Conservation (phyloP, 2,797 vertebrate genomes). For the Borostomias antarcticus region DNA sequence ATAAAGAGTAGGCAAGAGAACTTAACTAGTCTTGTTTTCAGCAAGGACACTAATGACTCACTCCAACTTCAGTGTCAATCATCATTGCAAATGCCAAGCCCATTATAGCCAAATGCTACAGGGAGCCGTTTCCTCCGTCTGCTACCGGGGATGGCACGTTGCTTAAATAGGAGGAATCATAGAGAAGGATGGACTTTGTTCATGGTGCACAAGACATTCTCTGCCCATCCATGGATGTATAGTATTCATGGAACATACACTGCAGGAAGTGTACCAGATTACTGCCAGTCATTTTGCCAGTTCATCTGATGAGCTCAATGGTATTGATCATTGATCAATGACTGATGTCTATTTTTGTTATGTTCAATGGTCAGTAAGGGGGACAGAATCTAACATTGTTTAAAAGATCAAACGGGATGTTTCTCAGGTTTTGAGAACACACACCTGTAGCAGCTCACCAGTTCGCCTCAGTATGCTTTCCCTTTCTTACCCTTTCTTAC, state of each 20-base stretch:
- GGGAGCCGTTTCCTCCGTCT: slow-evolving; percentile 73
- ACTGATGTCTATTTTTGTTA: no score
- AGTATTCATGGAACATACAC: no score
- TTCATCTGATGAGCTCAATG: no score
- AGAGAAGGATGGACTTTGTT: slow-evolving; percentile 31
- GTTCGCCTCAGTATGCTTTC: neutral
- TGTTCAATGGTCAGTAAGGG: neutral
- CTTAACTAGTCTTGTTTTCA: neutral
- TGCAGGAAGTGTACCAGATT: no score
- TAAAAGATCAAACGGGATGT: neutral
- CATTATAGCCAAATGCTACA: slow-evolving; percentile 75
- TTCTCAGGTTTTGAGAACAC: no score
- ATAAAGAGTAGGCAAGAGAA: neutral
- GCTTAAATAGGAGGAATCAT: slow-evolving; percentile 51
- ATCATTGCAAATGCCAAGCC: slow-evolving; percentile 80
- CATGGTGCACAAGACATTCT: slow-evolving; percentile 34
- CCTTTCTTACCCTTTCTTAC: neutral
- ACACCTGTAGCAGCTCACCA: neutral
- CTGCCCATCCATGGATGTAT: no score
- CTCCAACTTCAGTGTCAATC: slow-evolving; percentile 78
- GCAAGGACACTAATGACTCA: slow-evolving; percentile 70
- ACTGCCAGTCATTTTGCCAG: no score
- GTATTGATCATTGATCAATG: no score
- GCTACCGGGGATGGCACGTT: slow-evolving; percentile 52
- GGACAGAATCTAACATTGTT: neutral